Conservation (phyloP, 2,797 vertebrate genomes). For the Hypotaenidia okinawae region DNA sequence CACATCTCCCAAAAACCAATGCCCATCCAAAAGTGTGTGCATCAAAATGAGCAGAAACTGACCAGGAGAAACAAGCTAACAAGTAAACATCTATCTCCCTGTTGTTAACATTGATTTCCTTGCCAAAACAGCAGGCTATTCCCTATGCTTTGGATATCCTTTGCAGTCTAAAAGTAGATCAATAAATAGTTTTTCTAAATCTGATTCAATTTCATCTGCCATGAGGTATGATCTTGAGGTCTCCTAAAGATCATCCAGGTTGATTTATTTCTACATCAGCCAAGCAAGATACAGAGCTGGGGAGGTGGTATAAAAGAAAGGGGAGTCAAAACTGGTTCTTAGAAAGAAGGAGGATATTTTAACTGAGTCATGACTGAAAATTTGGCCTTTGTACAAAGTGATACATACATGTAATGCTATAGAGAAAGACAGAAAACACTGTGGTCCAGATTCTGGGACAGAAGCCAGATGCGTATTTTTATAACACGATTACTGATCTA, state of each 20-base stretch:
- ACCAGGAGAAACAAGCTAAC: neutral
- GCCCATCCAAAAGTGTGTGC: neutral
- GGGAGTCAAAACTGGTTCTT: neutral
- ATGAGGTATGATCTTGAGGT: neutral
- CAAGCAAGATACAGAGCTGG: neutral
- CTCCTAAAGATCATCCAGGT: neutral
- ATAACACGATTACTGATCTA: conserved; percentile 13
- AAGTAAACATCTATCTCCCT: neutral
- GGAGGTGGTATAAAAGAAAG: neutral
- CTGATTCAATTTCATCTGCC: neutral
- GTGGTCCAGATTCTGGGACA: neutral
- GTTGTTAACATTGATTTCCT: neutral
- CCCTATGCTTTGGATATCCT: neutral
- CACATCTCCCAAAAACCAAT: neutral
- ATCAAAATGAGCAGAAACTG: neutral
- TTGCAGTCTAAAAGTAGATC: conserved; percentile 13
- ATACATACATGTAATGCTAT: neutral
- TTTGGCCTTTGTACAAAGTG: neutral
- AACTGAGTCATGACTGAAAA: neutral
- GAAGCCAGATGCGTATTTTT: conserved; percentile 10
- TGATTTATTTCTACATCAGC: neutral
- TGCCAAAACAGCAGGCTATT: neutral
- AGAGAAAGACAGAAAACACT: neutral
- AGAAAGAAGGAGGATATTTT: neutral
- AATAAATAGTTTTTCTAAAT: neutral